Base-by-base conservation (phyloP, 2,113 vertebrate species). In the Xenopus borealis region DNA sequence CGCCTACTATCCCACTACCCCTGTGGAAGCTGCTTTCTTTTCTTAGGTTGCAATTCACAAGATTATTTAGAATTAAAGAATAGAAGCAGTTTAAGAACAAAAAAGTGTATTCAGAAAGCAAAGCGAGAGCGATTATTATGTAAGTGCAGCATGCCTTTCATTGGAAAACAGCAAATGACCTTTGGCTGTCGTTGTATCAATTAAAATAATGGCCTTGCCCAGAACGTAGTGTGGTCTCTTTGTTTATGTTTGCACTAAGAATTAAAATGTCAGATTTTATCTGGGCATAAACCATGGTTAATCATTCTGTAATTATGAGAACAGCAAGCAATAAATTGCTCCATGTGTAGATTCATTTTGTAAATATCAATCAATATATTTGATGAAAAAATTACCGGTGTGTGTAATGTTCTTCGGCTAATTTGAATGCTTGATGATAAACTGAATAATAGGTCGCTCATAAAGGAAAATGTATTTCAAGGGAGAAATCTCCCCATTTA, bases 221-320 rank as follows among this genome's bases (percentile, higher is more conserved):
- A 69, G 83, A 44, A 58, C 30, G 79, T 85, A 68, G 64, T 67
- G 67, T 3, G 30, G 59, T 81, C 75, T 47, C 74, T 82, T 70
- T 77, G 57, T 59, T 78, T 80, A 73, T 69, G 20, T 79, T 47
- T 72, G 77, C 8, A 3, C 72, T 78, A 72, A 73, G 57, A 70
- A 77, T 1, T 66, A n/a, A 47, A 78, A 61, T 45, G 71, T 77
- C 57, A 72, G 69, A 70, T 69, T 75, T 79, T 78, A 33, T 77
- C 55, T 78, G 27, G 53, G 80, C 72, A 75, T 71, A 76, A 66
- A 80, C 76, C 2, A 6, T n/a, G 78, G 72, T 66, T 75, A 20
- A 82, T 80, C 10, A 74, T 79, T 81, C 69, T 50, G 17, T 72
- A 78, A 74, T 2, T 76, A 62, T 62, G 81, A 80, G 78, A 62